These are phyloP conservation scores for Drosophila pallidifrons DNA, from an alignment of 1,140 invertebrate species.

Conservation along the genomic window DNA sequence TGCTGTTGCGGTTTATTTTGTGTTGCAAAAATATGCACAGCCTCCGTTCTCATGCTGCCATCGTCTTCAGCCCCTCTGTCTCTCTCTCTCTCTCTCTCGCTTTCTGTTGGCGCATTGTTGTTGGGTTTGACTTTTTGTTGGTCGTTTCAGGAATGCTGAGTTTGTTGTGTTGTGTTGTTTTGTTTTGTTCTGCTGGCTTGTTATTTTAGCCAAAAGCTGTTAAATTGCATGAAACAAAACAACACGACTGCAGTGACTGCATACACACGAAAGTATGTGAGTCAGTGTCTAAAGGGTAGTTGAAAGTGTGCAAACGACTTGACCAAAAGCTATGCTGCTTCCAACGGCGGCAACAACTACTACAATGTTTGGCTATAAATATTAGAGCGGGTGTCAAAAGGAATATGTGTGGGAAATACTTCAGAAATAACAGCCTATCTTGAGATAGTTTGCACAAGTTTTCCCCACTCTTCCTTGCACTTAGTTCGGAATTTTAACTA, in stretches of 20 bases:
- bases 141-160: constrained; percentile 53
- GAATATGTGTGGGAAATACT: constrained; percentile 60
- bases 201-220: constrained; percentile 83
- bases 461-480: neutral
- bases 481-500: neutral
- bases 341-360: constrained; percentile 12
- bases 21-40: constrained; percentile 76
- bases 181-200: constrained; percentile 56
- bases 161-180: constrained; percentile 48
- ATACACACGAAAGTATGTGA: neutral
- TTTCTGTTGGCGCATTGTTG: constrained; percentile 69
- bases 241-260: constrained; percentile 27
- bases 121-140: constrained; percentile 74
- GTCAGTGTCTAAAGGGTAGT: constrained; percentile 36
- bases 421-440: constrained; percentile 22
- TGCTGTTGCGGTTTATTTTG: constrained; percentile 82
- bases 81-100: constrained; percentile 1
- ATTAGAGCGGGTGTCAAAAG: constrained; percentile 68
- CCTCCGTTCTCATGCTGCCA: neutral
- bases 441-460: constrained; percentile 11
- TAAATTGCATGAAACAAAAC: constrained; percentile 81
- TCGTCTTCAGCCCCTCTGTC: neutral
- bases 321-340: constrained; percentile 33
- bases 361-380: constrained; percentile 58
- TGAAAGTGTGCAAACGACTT: constrained; percentile 46